Percentiles rank a stretch among this genome's conserved stretches.
These are phyloP conservation scores for Atethmia centrago DNA, from an alignment of 2,888 invertebrate genomes.

Conservation along the genomic window DNA sequence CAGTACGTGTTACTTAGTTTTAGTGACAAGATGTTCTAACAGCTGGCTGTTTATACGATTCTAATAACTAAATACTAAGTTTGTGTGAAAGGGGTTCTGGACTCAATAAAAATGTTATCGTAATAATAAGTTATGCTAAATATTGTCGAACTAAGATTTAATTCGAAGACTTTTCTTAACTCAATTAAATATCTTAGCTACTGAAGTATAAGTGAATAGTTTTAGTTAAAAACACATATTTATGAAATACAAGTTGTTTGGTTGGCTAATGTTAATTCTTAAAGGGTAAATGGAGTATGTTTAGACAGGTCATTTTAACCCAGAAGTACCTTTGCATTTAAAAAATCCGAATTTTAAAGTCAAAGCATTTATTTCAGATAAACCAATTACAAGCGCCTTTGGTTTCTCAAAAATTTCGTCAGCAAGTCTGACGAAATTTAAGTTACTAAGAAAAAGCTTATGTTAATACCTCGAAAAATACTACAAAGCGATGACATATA, in stretches of 20 bases:
- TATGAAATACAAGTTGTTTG: background rate
- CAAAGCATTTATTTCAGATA: background rate
- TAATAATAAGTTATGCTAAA: background rate
- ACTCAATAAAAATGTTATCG: constrained; percentile 2
- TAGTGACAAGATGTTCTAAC: background rate
- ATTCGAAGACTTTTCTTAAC: background rate
- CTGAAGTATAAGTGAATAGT: background rate
- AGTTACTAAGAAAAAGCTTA: background rate
- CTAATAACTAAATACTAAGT: background rate
- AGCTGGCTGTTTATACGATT: constrained; percentile 2
- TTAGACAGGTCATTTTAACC: background rate
- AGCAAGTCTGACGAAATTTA: background rate
- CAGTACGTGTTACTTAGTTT: background rate
- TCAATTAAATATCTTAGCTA: background rate
- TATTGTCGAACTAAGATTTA: background rate
- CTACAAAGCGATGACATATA: background rate
- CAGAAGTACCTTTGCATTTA: background rate
- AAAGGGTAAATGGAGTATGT: background rate
- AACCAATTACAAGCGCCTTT: background rate
- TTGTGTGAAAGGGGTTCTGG: background rate
- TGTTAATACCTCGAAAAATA: background rate
- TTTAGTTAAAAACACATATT: constrained; percentile 23
- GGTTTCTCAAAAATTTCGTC: background rate
- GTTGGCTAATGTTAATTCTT: constrained; percentile 19
- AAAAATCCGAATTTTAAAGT: background rate